A percentile compares a stretch with the other conserved stretches of the same genome.
These are phyloP conservation scores for Monarcha castaneiventris DNA, from an alignment of 2,113 vertebrate species.

Conservation along the genomic window DNA sequence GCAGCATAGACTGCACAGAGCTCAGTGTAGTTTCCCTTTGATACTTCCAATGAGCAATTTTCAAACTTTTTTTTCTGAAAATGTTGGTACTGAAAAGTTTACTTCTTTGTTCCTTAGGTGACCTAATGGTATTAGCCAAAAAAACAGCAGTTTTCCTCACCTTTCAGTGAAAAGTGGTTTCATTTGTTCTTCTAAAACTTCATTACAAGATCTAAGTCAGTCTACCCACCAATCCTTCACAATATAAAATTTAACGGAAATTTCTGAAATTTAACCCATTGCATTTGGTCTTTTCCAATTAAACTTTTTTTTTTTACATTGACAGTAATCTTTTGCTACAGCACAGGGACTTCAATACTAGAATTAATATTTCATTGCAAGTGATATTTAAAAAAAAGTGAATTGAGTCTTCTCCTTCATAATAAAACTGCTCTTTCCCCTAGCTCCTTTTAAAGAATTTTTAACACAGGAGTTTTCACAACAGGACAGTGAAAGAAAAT, in stretches of 20 bases:
- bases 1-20: not conserved
- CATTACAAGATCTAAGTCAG: not conserved
- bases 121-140: not conserved
- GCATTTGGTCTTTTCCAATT: not conserved
- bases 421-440: not conserved
- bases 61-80: not conserved
- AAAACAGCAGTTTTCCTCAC: not conserved
- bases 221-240: rapidly evolving
- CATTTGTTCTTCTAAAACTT: not conserved
- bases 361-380: not conserved
- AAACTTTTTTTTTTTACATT: not conserved
- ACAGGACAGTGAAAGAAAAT: not conserved
- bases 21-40: not conserved
- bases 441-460: not conserved
- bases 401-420: not conserved
- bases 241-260: not conserved
- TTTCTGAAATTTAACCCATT: not conserved
- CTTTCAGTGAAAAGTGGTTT: not conserved
- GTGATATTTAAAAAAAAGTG: not conserved
- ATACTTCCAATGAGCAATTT: not conserved
- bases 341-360: not conserved
- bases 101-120: not conserved
- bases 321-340: not conserved
- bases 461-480: not conserved
- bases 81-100: not conserved